Evolutionary conservation across 2,888 invertebrate genomes (phyloP).

Genomic region (Napeogenes inachia): DNA sequence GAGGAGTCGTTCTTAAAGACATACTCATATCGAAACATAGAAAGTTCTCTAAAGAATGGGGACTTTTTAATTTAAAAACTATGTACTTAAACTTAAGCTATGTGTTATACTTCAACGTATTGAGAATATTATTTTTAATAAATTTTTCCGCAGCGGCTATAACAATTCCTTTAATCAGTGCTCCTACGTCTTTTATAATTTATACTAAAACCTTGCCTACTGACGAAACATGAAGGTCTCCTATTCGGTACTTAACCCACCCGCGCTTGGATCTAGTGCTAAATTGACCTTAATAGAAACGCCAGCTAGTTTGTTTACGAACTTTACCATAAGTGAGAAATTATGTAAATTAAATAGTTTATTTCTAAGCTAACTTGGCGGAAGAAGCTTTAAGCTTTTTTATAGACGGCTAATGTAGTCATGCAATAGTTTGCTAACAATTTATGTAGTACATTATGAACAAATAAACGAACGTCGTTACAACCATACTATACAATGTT

Average conservation of each 20-base stretch:
- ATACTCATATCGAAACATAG: too few species aligned
- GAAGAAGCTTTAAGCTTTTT: slow-evolving; percentile 7
- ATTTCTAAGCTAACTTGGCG: slow-evolving; percentile 12
- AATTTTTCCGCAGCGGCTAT: neutral
- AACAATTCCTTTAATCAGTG: neutral
- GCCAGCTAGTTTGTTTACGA: slow-evolving; percentile 26
- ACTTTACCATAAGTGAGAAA: slow-evolving; percentile 25
- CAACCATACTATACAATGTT: slow-evolving; percentile 2
- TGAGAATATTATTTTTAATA: neutral
- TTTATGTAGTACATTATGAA: too few species aligned
- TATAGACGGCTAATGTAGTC: neutral
- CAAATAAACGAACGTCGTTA: too few species aligned
- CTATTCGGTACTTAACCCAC: slow-evolving; percentile 31
- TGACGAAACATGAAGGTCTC: slow-evolving; percentile 30
- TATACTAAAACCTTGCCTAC: slow-evolving; percentile 24
- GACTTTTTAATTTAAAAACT: too few species aligned
- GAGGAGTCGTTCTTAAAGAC: too few species aligned
- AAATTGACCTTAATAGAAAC: slow-evolving; percentile 30
- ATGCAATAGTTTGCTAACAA: neutral
- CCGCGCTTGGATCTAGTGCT: slow-evolving; percentile 33
- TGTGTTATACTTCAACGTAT: too few species aligned
- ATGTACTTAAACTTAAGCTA: too few species aligned
- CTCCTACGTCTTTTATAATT: slow-evolving; percentile 5
- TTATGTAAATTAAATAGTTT: slow-evolving; percentile 22
- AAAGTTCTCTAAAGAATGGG: too few species aligned